Conservation (phyloP, 2,113 vertebrate genomes). For the Poicephalus gulielmi region DNA sequence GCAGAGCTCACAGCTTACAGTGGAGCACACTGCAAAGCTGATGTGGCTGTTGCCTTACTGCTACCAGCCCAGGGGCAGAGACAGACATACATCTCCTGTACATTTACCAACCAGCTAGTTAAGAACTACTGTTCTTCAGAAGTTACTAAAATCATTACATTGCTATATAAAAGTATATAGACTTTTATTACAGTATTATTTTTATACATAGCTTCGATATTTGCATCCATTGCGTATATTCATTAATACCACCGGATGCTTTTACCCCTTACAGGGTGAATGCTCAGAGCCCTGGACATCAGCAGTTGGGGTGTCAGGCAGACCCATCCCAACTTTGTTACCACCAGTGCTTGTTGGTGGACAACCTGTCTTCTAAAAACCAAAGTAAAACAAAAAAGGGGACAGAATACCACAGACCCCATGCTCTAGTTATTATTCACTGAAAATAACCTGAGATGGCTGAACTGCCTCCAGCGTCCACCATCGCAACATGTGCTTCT, state of each 20-base stretch:
- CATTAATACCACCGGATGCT: background rate
- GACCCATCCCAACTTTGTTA: background rate
- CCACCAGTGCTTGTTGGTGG: background rate
- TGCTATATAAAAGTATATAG: background rate
- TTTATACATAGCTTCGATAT: background rate
- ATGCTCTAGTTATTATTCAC: background rate
- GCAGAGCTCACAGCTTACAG: background rate
- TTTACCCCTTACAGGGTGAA: background rate
- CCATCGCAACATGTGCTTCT: background rate
- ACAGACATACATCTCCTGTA: background rate
- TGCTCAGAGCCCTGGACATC: background rate
- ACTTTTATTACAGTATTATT: background rate
- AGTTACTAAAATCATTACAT: background rate
- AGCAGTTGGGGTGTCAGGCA: background rate
- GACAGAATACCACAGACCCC: background rate
- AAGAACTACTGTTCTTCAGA: background rate
- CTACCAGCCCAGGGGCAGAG: background rate
- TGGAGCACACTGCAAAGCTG: background rate
- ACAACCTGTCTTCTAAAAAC: background rate
- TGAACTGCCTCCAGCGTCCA: background rate
- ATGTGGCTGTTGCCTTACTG: background rate
- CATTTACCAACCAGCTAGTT: background rate
- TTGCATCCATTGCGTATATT: background rate
- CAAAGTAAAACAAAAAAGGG: background rate
- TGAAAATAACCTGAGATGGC: background rate